A percentile compares a stretch with the other conserved stretches of the same genome.
Evolutionary conservation across 2,888 invertebrate genomes (phyloP).

Genomic region (Calameuta filiformis): DNA sequence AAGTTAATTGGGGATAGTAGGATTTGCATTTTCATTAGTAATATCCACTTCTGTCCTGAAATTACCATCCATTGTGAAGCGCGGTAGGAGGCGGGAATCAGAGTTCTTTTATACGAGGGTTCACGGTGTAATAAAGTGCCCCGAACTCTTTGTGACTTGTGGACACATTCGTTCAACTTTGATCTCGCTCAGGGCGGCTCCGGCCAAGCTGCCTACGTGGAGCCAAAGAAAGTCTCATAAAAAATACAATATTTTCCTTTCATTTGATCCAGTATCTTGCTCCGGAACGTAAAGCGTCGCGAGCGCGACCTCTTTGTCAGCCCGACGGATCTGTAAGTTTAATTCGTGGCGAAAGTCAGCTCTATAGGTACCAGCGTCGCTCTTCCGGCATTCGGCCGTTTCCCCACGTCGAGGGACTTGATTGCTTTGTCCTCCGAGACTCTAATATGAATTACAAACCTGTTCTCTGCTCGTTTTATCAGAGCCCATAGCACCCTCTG

Average conservation of each 20-base stretch:
- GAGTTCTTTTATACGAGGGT: not conserved
- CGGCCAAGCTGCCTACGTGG: not conserved
- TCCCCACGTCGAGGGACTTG: conserved; percentile 28
- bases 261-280: conserved; percentile 21
- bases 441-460: conserved; percentile 46
- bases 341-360: conserved; percentile 41
- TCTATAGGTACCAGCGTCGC: no score
- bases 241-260: conserved; percentile 29
- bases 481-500: not conserved
- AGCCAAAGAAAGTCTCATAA: conserved; percentile 20
- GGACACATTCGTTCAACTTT: conserved; percentile 19
- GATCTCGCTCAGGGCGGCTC: conserved; percentile 5
- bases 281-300: conserved; percentile 1
- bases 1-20: not conserved
- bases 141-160: conserved; percentile 20
- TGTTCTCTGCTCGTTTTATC: conserved; percentile 8
- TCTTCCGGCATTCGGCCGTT: not conserved
- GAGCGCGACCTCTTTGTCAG: conserved; percentile 23
- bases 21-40: conserved; percentile 12
- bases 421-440: conserved; percentile 43
- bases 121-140: conserved; percentile 19
- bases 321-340: conserved; percentile 44
- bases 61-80: conserved; percentile 1
- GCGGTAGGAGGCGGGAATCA: not conserved
- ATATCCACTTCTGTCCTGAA: conserved; percentile 2